phyloP scores from a whole-genome alignment of 2,797 vertebrate species.

The Pseudochirops cupreus region DNA sequence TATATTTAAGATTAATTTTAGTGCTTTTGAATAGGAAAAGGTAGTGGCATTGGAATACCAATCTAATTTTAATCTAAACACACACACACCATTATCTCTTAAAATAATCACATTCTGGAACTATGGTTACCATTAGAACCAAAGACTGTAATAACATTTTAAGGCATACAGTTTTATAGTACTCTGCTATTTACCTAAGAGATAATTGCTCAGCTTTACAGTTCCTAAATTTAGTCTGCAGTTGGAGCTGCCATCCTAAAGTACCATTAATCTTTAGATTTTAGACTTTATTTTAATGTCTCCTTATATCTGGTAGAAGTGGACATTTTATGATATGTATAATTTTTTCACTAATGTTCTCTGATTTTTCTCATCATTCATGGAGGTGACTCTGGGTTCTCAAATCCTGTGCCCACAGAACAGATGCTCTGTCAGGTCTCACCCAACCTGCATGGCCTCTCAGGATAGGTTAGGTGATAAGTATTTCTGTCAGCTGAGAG shows the following conservation, averaged over 20 bases:
- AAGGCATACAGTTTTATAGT: not conserved
- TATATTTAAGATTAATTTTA: not conserved
- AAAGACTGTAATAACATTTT: not conserved
- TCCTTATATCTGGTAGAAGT: not conserved
- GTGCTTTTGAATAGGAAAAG: not conserved
- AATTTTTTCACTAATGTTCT: not conserved
- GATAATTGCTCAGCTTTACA: not conserved
- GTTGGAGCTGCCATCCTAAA: not conserved
- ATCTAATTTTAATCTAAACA: not conserved
- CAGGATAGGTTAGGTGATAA: not conserved
- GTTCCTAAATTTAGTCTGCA: not conserved
- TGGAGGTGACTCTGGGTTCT: not conserved
- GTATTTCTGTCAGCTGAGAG: not conserved
- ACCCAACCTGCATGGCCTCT: not conserved
- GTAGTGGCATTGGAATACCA: not conserved
- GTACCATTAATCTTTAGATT: not conserved
- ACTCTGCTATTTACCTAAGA: not conserved
- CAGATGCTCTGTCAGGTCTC: not conserved
- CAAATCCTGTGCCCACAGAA: not conserved
- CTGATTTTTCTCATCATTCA: not conserved
- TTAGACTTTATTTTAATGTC: not conserved
- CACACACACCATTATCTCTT: not conserved
- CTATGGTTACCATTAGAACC: not conserved
- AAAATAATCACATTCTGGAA: slow-evolving; percentile 21
- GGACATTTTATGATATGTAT: not conserved